Conservation (phyloP, 2,113 vertebrate species). For the Tychaedon coryphoeus region DNA sequence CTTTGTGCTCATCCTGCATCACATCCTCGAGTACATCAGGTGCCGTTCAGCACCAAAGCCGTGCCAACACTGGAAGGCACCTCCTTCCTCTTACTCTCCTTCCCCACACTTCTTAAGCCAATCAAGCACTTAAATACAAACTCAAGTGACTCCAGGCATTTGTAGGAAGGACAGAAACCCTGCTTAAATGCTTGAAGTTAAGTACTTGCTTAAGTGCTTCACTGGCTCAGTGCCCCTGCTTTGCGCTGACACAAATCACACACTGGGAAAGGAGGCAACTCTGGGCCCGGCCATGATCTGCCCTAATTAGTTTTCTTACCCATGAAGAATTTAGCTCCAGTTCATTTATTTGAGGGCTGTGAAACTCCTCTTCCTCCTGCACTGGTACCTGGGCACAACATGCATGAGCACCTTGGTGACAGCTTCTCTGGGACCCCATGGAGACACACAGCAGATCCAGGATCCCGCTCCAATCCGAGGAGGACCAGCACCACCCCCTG, state of each 20-base stretch:
- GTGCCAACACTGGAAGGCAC: neutral
- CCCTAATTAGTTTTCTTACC: neutral
- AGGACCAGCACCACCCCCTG: neutral
- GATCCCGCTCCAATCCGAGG: neutral
- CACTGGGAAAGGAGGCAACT: neutral
- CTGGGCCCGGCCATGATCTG: rapidly evolving
- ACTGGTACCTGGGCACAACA: neutral
- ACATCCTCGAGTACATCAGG: neutral
- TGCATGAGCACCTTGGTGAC: neutral
- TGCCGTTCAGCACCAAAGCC: rapidly evolving
- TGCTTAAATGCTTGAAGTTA: neutral
- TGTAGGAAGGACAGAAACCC: neutral
- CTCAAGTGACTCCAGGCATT: neutral
- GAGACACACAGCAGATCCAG: neutral
- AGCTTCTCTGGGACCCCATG: neutral
- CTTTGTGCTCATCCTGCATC: neutral
- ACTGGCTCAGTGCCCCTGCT: neutral
- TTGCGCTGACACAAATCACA: neutral
- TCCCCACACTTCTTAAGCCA: neutral
- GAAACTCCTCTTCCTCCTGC: neutral
- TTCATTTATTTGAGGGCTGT: neutral
- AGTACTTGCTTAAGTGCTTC: neutral
- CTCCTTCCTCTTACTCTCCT: neutral
- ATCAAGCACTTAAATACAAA: neutral
- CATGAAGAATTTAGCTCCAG: neutral